A percentile compares a stretch with the other conserved stretches of the same genome.
These are phyloP conservation scores for Oikopleura dioica DNA, from an alignment of 23 tunicate genomes.

Conservation along the genomic window DNA sequence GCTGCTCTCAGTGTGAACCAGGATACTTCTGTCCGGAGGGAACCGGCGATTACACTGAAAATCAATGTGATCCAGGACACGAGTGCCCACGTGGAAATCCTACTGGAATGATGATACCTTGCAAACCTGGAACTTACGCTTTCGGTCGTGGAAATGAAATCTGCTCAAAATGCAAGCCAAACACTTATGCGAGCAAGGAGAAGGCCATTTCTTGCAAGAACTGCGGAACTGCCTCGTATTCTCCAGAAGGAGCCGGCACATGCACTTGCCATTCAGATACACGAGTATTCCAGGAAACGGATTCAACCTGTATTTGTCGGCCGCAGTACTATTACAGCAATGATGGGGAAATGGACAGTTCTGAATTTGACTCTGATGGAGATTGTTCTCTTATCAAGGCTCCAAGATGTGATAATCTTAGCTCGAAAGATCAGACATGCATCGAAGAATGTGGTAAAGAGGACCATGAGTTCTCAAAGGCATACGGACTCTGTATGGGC, in stretches of 20 bases:
- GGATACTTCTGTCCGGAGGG: constrained; percentile 97
- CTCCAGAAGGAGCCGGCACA: background rate
- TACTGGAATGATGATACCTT: no score
- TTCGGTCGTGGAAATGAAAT: background rate
- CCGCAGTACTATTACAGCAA: background rate
- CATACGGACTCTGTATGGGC: no score
- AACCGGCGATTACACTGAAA: constrained; percentile 70
- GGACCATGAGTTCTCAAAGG: no score
- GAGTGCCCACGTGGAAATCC: constrained; percentile 30
- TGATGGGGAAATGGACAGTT: background rate
- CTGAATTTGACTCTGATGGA: background rate
- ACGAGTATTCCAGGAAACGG: background rate
- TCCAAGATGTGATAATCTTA: background rate
- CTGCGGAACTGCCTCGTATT: background rate
- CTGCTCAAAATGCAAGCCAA: background rate
- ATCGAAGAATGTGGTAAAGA: no score
- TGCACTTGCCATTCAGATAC: background rate
- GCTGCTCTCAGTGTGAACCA: constrained; percentile 67
- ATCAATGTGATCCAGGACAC: constrained; percentile 51
- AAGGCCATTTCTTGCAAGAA: background rate
- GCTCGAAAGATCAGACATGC: no score
- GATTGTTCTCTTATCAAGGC: background rate
- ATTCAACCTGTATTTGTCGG: background rate
- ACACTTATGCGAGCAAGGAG: background rate
- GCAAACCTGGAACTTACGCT: background rate